These are phyloP conservation scores for Drosophila pachea DNA, from an alignment of 1,140 invertebrate genomes.

Conservation along the genomic window DNA sequence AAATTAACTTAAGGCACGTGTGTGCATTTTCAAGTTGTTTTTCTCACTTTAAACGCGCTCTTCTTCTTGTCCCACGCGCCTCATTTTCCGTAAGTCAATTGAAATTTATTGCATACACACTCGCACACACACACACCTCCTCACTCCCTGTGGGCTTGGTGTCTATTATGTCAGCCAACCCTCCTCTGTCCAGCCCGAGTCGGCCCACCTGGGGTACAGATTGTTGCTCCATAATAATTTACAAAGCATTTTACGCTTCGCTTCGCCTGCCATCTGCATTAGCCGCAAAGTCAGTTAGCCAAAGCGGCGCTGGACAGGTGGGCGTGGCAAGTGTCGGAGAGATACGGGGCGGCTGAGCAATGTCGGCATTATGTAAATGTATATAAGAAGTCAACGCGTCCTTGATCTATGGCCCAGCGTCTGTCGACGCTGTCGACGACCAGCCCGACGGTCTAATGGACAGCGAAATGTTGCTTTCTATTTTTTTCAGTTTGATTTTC, in stretches of 20 bases:
- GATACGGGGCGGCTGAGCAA: conserved; percentile 16
- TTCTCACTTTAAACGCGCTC: neutral
- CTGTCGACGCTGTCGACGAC: conserved; percentile 15
- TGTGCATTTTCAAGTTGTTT: conserved; percentile 34
- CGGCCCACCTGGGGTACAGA: conserved; percentile 9
- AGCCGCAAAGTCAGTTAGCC: conserved; percentile 64
- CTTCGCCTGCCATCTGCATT: conserved; percentile 71
- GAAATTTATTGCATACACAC: conserved; percentile 59
- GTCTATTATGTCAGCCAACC: conserved; percentile 9
- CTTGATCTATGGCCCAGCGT: conserved; percentile 44
- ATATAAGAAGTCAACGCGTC: conserved; percentile 19
- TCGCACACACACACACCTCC: conserved; percentile 29
- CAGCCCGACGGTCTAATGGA: conserved; percentile 32
- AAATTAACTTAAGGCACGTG: conserved; percentile 37
- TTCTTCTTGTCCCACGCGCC: conserved; percentile 11
- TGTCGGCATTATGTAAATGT: conserved; percentile 52
- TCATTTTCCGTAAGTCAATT: conserved; percentile 62
- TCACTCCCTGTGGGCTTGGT: neutral
- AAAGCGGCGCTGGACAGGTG: neutral
- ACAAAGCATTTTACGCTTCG: conserved; percentile 71
- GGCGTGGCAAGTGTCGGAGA: neutral
- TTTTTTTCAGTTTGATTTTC: no score
- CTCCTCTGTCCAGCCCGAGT: neutral
- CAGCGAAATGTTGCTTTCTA: conserved; percentile 1
- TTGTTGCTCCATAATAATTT: conserved; percentile 59